These are phyloP conservation scores for Ichneumoninae sp. DNA, from an alignment of 2,888 invertebrate genomes.

Conservation along the genomic window DNA sequence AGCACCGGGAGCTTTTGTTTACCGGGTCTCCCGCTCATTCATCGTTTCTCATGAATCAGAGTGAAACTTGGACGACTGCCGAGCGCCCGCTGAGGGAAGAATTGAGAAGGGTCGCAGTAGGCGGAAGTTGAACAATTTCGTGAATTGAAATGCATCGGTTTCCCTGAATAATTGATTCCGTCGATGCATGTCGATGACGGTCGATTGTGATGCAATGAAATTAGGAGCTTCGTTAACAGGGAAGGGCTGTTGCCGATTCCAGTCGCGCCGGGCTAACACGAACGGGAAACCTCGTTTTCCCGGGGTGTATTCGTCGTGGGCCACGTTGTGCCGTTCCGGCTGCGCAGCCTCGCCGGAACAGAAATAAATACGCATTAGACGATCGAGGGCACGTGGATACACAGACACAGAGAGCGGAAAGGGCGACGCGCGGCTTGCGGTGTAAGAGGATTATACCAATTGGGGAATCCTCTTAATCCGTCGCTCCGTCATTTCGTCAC, in stretches of 20 bases:
- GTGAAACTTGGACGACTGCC: slow-evolving; percentile 50
- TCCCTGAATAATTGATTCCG: background rate
- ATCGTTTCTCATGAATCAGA: slow-evolving; percentile 45
- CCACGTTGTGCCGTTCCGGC: slow-evolving; percentile 12
- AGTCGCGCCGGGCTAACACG: background rate
- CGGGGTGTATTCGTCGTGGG: slow-evolving; percentile 13
- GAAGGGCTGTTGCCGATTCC: background rate
- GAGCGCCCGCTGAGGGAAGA: slow-evolving; percentile 4
- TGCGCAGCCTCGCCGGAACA: slow-evolving; percentile 39
- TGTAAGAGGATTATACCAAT: slow-evolving; percentile 69
- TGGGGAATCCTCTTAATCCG: slow-evolving; percentile 67
- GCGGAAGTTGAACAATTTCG: slow-evolving; percentile 9
- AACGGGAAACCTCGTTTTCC: slow-evolving; percentile 18
- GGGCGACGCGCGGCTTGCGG: background rate
- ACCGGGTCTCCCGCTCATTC: slow-evolving; percentile 33
- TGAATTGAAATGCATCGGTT: background rate
- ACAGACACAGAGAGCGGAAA: slow-evolving; percentile 29
- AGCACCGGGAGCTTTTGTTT: slow-evolving; percentile 47
- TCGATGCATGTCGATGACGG: background rate
- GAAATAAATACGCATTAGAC: slow-evolving; percentile 62
- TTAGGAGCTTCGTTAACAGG: background rate
- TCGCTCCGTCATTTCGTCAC: slow-evolving; percentile 56
- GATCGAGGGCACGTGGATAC: slow-evolving; percentile 63
- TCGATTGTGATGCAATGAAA: slow-evolving; percentile 9
- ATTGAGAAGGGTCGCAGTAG: slow-evolving; percentile 1